These are phyloP conservation scores for Ecdyonurus torrentis DNA, from an alignment of 2,888 invertebrate genomes.

Conservation along the genomic window DNA sequence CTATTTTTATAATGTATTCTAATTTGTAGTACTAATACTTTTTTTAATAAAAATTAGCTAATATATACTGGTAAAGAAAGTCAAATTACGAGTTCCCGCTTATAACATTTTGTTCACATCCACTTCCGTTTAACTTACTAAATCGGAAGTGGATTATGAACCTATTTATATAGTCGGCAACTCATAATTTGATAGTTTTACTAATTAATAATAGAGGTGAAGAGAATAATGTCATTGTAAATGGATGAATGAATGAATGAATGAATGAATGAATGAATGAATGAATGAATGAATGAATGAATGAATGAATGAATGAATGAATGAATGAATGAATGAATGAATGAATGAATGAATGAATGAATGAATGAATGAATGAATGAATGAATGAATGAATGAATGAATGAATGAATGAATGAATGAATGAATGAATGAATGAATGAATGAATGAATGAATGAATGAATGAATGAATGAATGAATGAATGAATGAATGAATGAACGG, in stretches of 20 bases:
- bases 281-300: neutral
- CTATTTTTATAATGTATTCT: too few relatives aligned
- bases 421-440: neutral
- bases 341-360: neutral
- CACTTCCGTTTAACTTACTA: too few relatives aligned
- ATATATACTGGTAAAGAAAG: too few relatives aligned
- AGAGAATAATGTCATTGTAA: too few relatives aligned
- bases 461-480: too few relatives aligned
- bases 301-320: neutral
- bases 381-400: neutral
- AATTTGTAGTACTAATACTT: too few relatives aligned
- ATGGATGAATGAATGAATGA: neutral
- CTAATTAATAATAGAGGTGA: neutral
- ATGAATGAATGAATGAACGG: too few relatives aligned
- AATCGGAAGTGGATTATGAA: too few relatives aligned
- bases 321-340: neutral
- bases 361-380: neutral
- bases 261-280: neutral
- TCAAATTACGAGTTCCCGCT: too few relatives aligned
- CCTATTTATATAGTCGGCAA: neutral
- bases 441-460: neutral
- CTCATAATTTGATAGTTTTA: neutral
- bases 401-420: neutral
- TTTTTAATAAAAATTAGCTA: too few relatives aligned
- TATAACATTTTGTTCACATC: too few relatives aligned